phyloP scores from a whole-genome alignment of 2,888 invertebrate species.

The Ophioninae sp. region DNA sequence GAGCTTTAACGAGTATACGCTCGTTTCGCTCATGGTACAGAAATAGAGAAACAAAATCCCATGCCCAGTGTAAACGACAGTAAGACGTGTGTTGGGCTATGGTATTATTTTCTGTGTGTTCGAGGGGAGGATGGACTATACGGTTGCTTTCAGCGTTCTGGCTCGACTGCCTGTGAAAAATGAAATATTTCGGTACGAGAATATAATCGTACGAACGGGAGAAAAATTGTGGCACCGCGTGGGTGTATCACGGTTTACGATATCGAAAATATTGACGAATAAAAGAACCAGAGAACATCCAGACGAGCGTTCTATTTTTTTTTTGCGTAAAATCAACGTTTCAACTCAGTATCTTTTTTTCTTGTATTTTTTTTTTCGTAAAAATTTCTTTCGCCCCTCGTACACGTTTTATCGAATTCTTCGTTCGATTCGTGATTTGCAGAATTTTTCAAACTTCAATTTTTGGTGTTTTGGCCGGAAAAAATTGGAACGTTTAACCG shows the following conservation, averaged over 20 bases:
- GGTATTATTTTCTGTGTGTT: conserved; percentile 55
- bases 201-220: conserved; percentile 10
- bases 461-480: background rate
- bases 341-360: background rate
- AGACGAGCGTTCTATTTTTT: background rate
- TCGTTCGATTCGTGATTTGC: too few relatives aligned
- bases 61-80: conserved; percentile 70
- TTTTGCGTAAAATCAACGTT: background rate
- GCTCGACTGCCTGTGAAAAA: conserved; percentile 24
- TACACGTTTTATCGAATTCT: background rate
- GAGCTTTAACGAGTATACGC: conserved; percentile 2
- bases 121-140: conserved; percentile 14
- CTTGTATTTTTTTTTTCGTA: background rate
- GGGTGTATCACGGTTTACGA: conserved; percentile 49
- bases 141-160: conserved; percentile 46
- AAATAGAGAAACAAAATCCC: conserved; percentile 74
- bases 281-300: background rate
- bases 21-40: conserved; percentile 64
- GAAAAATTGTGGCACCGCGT: conserved; percentile 32
- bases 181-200: conserved; percentile 31
- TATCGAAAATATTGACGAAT: conserved; percentile 31
- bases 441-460: background rate
- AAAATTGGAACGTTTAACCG: background rate
- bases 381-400: too few relatives aligned
- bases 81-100: conserved; percentile 64